Percentiles rank a stretch among this genome's conserved stretches.
Conservation (phyloP, 1,140 invertebrate genomes). For the Chymomyza costata region DNA sequence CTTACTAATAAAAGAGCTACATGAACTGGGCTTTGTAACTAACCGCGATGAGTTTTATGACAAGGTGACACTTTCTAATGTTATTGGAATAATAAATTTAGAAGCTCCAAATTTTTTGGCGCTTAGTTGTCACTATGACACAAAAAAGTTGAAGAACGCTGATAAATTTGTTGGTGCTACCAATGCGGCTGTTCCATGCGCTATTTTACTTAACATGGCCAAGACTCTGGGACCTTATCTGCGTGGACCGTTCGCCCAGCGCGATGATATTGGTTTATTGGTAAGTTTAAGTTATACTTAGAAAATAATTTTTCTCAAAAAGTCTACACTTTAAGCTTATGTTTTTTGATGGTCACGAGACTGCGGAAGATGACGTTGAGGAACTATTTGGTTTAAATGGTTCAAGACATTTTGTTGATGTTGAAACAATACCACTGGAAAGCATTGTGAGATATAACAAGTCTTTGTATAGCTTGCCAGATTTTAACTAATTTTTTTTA, state of each 20-base stretch:
- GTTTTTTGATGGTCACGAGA: conserved; percentile 39
- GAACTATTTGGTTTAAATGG: conserved; percentile 13
- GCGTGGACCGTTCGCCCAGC: not conserved
- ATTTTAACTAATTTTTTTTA: no score
- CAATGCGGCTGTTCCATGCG: conserved; percentile 37
- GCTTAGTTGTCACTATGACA: conserved; percentile 39
- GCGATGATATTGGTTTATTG: conserved; percentile 17
- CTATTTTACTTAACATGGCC: conserved; percentile 31
- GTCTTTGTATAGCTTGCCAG: no score
- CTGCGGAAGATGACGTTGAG: not conserved
- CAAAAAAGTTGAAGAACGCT: not conserved
- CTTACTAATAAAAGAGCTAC: conserved; percentile 76
- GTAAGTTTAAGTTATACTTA: no score
- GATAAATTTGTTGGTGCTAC: conserved; percentile 14
- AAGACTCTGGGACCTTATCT: conserved; percentile 15
- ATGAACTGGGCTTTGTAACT: conserved; percentile 11
- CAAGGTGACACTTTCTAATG: conserved; percentile 7
- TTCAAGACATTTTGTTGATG: conserved; percentile 11
- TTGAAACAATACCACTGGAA: not conserved
- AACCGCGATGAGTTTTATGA: conserved; percentile 4
- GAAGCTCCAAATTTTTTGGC: conserved; percentile 10
- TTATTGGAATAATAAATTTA: conserved; percentile 23
- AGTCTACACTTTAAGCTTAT: conserved; percentile 29
- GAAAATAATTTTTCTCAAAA: no score
- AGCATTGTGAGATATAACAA: conserved; percentile 21